These are phyloP conservation scores for Stomatorhinus ivindoensis DNA, from an alignment of 2,113 vertebrate species.

Conservation along the genomic window DNA sequence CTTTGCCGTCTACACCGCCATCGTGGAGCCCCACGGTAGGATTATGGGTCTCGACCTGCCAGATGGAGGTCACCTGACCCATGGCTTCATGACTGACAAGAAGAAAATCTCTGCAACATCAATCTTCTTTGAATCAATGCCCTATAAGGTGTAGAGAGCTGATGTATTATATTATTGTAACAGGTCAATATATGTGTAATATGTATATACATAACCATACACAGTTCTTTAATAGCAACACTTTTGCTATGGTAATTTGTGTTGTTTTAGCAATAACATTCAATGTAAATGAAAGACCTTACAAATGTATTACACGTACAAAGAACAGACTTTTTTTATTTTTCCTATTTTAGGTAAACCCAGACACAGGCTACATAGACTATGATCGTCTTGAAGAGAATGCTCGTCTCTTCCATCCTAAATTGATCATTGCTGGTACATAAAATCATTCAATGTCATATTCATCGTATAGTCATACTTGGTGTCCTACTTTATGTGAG, in stretches of 20 bases:
- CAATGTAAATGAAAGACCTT: neutral
- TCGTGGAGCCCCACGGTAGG: constrained; percentile 89
- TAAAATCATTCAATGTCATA: neutral
- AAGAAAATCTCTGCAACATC: constrained; percentile 95
- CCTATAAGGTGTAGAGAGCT: constrained; percentile 76
- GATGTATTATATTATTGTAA: neutral
- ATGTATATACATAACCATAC: neutral
- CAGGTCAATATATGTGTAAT: neutral
- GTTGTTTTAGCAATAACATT: neutral
- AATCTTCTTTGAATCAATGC: constrained; percentile 97
- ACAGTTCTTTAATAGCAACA: neutral
- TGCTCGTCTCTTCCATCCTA: constrained; percentile 83
- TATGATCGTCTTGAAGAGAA: constrained; percentile 83
- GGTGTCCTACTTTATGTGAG: constrained; percentile 41
- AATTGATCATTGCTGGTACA: constrained; percentile 84
- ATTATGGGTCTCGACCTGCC: constrained; percentile 98
- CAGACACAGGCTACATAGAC: constrained; percentile 82
- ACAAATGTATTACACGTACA: neutral
- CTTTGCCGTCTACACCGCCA: constrained; percentile 85
- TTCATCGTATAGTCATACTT: neutral
- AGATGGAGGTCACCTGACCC: constrained; percentile 90
- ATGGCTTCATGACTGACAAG: constrained; percentile 96
- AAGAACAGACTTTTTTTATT: neutral
- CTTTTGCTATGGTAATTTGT: neutral
- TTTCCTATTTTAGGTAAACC: constrained; percentile 71